A percentile compares a stretch with the other conserved stretches of the same genome.
phyloP scores from a whole-genome alignment of 2,797 vertebrate species.

The Sparidentex hasta region DNA sequence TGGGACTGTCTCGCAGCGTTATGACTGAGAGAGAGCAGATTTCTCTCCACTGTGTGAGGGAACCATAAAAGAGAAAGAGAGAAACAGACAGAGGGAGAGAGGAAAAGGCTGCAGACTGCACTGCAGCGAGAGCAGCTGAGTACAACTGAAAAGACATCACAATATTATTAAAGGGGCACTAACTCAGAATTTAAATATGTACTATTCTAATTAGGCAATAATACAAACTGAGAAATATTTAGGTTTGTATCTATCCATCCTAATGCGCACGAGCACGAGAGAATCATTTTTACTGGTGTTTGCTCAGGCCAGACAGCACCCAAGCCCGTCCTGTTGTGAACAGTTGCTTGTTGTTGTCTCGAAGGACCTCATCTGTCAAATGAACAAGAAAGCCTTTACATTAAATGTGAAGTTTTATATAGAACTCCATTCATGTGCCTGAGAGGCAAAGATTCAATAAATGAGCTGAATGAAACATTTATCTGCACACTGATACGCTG shows the following conservation, averaged over 20 bases:
- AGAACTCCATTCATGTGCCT: background rate
- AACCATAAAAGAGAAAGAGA: constrained; percentile 29
- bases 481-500: background rate
- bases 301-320: too few species aligned
- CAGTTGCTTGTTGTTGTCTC: too few species aligned
- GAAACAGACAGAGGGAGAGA: background rate
- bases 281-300: too few species aligned
- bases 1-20: constrained; percentile 51
- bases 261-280: too few species aligned
- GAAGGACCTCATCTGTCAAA: background rate
- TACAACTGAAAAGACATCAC: too few species aligned
- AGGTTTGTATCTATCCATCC: too few species aligned
- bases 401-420: background rate
- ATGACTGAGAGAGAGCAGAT: constrained; percentile 57
- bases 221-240: too few species aligned
- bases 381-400: background rate
- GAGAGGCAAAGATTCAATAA: constrained; percentile 13
- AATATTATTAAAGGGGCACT: too few species aligned
- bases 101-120: background rate
- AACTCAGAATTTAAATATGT: too few species aligned
- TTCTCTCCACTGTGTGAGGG: constrained; percentile 24
- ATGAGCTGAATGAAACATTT: constrained; percentile 24
- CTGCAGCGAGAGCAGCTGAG: too few species aligned
- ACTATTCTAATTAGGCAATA: too few species aligned
- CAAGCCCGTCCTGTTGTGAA: too few species aligned